Evolutionary conservation across 2,888 invertebrate genomes (phyloP), one percentile per base, ranked within the genome.

Genomic region (Metacarcinus magister): DNA sequence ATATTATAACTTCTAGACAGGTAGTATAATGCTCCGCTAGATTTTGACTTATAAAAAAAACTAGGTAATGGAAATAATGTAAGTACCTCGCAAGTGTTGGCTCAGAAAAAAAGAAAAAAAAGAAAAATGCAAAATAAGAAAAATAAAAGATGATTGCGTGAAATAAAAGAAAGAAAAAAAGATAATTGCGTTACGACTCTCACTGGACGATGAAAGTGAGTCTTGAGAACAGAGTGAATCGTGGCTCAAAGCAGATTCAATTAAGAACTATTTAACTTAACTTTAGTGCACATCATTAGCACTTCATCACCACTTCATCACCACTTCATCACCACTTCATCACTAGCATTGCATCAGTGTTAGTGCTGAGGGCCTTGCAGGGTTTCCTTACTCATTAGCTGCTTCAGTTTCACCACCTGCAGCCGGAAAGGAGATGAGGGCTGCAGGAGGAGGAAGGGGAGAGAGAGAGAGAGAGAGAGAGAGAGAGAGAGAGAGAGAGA

Each of bases 391-490:
- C 32, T 32, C 28, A 82, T 82, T 28, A 82, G 82, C 82, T 32
- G n/a, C 75, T n/a, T n/a, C n/a, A 28, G 10, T 16, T 32, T 32
- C 13, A 28, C 82, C 8, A 32, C 28, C 82, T 82, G 67, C n/a
- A 19, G n/a, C 67, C 67, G 23, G 67, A 67, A 67, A 13, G 67
- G 67, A 67, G 67, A 67, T 23, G 67, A 67, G 16, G 67, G 8
- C 10, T 60, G 67, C 0, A 19, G 48, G 10, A 48, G 48, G 48
- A 19, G 67, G 16, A 67, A 23, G 23, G 67, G 19, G 67, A n/a
- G n/a, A 67, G 67, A 67, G 75, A 75, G 75, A 67, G 67, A 67
- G 67, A 67, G 67, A 67, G 67, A 67, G 7, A 67, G 67, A 67
- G 67, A 67, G 67, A 67, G 67, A 67, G 67, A 67, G 67, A 67